Evolutionary conservation across 2,113 vertebrate species (phyloP).

Genomic region (Ptychochromis oligacanthus): DNA sequence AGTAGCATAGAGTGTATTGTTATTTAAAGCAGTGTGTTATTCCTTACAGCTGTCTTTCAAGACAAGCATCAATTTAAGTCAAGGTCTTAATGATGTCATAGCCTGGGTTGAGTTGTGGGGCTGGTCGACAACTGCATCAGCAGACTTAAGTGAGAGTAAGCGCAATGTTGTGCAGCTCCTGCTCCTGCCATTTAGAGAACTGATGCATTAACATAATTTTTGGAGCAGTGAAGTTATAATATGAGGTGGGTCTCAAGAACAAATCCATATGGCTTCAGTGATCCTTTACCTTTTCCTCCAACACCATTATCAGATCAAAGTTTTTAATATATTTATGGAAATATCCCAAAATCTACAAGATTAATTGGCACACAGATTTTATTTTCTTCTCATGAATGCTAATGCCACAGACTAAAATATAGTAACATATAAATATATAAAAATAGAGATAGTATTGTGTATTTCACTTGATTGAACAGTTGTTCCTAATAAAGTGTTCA

Average conservation of each 20-base stretch:
- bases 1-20: background rate
- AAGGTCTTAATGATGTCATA: conserved; percentile 64
- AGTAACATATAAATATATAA: background rate
- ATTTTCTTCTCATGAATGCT: background rate
- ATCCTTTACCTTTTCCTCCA: background rate
- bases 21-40: background rate
- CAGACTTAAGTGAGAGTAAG: conserved; percentile 34
- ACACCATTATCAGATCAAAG: background rate
- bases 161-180: background rate
- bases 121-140: conserved; percentile 39
- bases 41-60: conserved; percentile 6
- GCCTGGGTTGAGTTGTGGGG: conserved; percentile 50
- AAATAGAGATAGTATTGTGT: background rate
- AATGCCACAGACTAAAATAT: too few relatives aligned
- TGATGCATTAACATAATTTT: background rate
- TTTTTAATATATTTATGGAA: background rate
- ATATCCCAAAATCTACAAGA: background rate
- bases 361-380: background rate
- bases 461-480: background rate
- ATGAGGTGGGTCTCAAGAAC: background rate
- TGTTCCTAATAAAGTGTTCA: background rate
- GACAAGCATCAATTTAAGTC: conserved; percentile 9
- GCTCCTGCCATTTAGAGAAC: background rate
- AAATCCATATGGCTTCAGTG: background rate
- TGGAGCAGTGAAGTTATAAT: background rate